Base-by-base conservation (phyloP, 2,113 vertebrate genomes). In the Leuciscus idus region DNA sequence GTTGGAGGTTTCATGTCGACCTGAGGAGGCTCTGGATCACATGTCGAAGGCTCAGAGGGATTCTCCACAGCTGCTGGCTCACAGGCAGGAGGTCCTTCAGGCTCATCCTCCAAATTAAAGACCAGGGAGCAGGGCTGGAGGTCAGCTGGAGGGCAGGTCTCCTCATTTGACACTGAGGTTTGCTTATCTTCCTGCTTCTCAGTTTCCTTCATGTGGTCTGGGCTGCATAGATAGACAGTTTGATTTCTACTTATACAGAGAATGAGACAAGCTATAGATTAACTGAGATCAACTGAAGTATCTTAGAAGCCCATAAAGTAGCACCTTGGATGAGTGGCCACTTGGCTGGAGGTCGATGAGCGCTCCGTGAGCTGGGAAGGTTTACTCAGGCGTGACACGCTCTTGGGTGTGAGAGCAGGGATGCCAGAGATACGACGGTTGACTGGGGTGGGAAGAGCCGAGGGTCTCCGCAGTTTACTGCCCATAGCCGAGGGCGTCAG, bases 401-500 rank as follows among this genome's bases (percentile, higher is more conserved):
- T 91, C 50, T 86, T 93, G 0, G 96, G 96, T 6, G 93, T 93
- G 13, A 87, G 87, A 21, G 84, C 21, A 0, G 95, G 93, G 64
- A 97, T 89, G 23, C 93, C 84, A 0, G 96, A 96, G 57, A 90
- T 33, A 12, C 93, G 92, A 15, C 92, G 91, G 39, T 85, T 86
- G 2, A 94, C 50, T 0, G 97, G 96, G 0, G 97, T 97, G 9
- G 97, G 97, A 3, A 98, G 81, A 8, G 92, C 92, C 0, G 96
- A 96, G 0, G 88, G 82, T 1, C 88, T 93, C 0, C 88, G 93
- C 1, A 87, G 4, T 12, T 92, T 95, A n/a, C 84, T 94, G 96
- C 84, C 36, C 17, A 79, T 48, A 48, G 89, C 61, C 43, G 93
- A 84, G 19, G 93, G 93, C 0, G 91, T 95, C 50, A 89, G 89